A percentile compares a stretch with the other conserved stretches of the same genome.
Conservation (phyloP, 2,113 vertebrate species). For the Hydrolagus affinis region DNA sequence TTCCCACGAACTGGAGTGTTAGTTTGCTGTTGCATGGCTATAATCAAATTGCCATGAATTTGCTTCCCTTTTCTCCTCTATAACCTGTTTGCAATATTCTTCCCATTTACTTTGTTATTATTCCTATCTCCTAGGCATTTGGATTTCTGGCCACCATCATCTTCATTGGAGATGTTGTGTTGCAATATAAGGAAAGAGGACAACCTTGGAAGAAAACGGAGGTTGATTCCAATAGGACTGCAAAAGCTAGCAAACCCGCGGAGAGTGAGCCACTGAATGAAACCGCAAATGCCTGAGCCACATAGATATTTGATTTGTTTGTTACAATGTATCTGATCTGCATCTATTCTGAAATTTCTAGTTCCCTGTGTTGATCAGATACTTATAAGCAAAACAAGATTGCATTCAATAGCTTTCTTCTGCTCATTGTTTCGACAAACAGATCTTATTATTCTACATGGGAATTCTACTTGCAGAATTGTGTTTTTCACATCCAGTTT, state of each 20-base stretch:
- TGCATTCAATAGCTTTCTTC: background rate
- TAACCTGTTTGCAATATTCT: background rate
- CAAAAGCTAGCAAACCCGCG: rapidly evolving
- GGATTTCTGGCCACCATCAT: constrained; percentile 58
- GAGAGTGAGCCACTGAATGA: constrained; percentile 60
- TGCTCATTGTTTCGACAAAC: background rate
- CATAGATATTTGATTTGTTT: background rate
- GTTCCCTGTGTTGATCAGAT: background rate
- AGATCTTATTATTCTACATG: background rate
- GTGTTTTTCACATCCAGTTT: background rate
- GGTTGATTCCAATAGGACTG: background rate
- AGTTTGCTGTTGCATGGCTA: no score
- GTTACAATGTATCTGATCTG: background rate
- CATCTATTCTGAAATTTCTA: background rate
- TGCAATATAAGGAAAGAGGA: background rate
- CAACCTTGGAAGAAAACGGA: rapidly evolving
- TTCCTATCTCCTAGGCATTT: constrained; percentile 57
- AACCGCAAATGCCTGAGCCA: background rate
- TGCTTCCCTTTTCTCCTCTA: no score
- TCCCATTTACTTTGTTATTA: constrained; percentile 2
- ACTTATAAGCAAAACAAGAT: background rate
- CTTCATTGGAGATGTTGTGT: constrained; percentile 47
- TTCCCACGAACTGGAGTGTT: no score
- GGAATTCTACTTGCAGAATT: background rate
- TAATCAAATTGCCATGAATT: no score